phyloP scores from a whole-genome alignment of 2,113 vertebrate species.

The Cnemophilus loriae region DNA sequence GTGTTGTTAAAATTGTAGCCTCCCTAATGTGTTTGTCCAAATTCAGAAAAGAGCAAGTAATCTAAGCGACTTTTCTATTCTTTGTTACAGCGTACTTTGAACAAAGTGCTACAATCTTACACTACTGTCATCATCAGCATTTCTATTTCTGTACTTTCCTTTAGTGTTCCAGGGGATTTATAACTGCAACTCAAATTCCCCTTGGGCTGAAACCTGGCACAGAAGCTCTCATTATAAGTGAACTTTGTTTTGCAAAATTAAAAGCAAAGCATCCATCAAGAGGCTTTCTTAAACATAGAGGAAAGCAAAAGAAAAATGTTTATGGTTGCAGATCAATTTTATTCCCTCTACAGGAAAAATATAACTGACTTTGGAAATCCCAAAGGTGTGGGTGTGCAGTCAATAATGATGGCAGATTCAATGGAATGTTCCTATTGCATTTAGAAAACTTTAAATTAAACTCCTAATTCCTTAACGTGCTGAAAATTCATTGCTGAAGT shows the following conservation, averaged over 20 bases:
- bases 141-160: conserved; percentile 38
- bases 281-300: not conserved
- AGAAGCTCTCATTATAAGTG: not conserved
- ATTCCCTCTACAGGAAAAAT: not conserved
- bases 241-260: conserved; percentile 45
- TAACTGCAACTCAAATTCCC: conserved; percentile 2
- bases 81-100: not conserved
- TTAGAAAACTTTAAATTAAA: not conserved
- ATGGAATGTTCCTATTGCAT: not conserved
- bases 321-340: not conserved
- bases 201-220: conserved; percentile 3
- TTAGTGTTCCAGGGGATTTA: conserved; percentile 12
- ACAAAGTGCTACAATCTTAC: not conserved
- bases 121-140: not conserved
- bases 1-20: not conserved
- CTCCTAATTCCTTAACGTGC: not conserved
- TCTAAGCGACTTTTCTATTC: not conserved
- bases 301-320: not conserved
- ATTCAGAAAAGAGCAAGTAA: not conserved
- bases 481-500: not conserved
- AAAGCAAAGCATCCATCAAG: conserved; percentile 26
- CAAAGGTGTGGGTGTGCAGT: not conserved
- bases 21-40: not conserved
- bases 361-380: not conserved
- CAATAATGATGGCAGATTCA: not conserved